Evolutionary conservation across 2,113 vertebrate species (phyloP).

Genomic region (Podarcis cretensis): DNA sequence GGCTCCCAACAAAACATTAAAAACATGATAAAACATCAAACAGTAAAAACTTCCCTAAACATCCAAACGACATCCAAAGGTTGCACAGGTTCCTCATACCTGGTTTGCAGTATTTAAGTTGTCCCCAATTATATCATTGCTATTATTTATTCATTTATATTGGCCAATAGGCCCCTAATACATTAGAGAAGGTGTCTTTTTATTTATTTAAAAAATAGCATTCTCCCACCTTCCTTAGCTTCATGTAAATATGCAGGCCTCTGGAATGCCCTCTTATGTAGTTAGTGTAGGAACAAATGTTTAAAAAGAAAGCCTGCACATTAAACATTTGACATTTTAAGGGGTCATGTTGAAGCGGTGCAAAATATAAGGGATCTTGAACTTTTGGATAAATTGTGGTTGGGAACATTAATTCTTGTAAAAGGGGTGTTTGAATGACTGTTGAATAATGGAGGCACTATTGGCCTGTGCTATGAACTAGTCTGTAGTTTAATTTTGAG

Average conservation of each 20-base stretch:
- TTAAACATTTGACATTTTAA: slow-evolving; percentile 4
- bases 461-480: neutral
- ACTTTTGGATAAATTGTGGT: neutral
- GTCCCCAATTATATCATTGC: neutral
- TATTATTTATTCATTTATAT: neutral
- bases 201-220: neutral
- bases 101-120: neutral
- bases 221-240: no score
- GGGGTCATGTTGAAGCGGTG: neutral
- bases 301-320: neutral
- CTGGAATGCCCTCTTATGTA: neutral
- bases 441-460: neutral
- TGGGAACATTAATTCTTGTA: neutral
- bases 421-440: neutral
- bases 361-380: neutral
- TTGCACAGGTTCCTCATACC: neutral
- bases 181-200: neutral
- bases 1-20: no score
- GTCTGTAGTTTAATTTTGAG: neutral
- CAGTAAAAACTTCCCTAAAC: neutral
- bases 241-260: neutral
- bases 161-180: neutral
- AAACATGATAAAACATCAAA: no score
- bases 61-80: neutral
- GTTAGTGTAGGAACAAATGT: neutral